phyloP scores from a whole-genome alignment of 2,113 vertebrate genomes.

The Pseudopodoces humilis region DNA sequence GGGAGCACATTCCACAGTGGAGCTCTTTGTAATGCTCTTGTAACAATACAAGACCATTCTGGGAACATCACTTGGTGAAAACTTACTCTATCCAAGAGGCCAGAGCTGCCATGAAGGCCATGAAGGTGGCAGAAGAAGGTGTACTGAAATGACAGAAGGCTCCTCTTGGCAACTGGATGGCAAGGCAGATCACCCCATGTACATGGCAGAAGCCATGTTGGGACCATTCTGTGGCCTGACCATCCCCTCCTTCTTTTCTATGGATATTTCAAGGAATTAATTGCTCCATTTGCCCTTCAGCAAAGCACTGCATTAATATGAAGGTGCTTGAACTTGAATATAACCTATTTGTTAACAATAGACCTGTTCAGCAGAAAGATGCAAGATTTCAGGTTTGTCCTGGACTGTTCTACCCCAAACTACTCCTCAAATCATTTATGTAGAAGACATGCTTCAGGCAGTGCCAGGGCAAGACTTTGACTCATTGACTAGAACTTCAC shows the following conservation, averaged over 20 bases:
- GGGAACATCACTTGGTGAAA: neutral
- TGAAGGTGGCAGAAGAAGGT: neutral
- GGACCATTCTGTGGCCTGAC: neutral
- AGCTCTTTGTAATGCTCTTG: neutral
- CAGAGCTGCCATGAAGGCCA: neutral
- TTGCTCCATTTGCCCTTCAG: neutral
- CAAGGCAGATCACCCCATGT: neutral
- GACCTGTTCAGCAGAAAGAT: neutral
- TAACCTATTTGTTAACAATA: neutral
- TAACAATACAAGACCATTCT: neutral
- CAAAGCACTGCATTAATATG: neutral
- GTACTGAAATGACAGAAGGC: neutral
- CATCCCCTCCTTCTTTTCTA: neutral
- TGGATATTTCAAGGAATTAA: neutral
- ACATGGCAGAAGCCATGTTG: neutral
- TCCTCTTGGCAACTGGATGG: neutral
- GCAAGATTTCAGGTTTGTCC: neutral
- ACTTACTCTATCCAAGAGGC: neutral
- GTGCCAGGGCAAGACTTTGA: neutral
- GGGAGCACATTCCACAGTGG: slow-evolving; percentile 8
- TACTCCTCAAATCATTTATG: neutral
- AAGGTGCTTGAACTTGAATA: neutral
- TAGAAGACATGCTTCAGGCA: neutral
- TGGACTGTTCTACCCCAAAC: neutral
- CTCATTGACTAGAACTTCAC: neutral